phyloP scores from a whole-genome alignment of 2,888 invertebrate species.

The Neuroscelio doddi region DNA sequence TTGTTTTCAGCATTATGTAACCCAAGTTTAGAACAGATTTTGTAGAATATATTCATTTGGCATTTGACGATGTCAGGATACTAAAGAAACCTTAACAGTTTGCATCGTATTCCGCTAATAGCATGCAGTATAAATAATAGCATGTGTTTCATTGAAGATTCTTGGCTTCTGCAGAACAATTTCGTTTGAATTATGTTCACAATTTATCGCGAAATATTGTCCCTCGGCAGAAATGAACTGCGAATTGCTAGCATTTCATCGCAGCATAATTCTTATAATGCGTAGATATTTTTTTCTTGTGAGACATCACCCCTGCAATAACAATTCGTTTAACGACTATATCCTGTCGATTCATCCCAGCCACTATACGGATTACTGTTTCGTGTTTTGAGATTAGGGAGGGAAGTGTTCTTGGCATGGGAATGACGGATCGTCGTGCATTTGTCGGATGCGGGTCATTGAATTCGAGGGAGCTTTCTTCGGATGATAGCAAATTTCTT shows the following conservation, averaged over 20 bases:
- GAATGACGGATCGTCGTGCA: conserved; percentile 46
- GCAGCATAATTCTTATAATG: conserved; percentile 8
- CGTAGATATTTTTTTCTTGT: conserved; percentile 1
- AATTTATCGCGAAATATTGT: conserved; percentile 6
- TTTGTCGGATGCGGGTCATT: conserved; percentile 36
- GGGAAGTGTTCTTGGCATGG: conserved; percentile 50
- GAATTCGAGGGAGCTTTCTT: conserved; percentile 15
- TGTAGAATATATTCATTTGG: background rate
- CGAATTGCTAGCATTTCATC: conserved; percentile 12
- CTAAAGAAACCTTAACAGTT: background rate
- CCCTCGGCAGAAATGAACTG: conserved; percentile 2
- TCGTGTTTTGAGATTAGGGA: conserved; percentile 53
- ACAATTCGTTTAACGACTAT: conserved; percentile 43
- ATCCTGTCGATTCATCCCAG: conserved; percentile 44
- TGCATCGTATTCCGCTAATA: background rate
- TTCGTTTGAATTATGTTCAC: conserved; percentile 8
- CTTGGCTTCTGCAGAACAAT: conserved; percentile 6
- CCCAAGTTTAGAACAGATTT: too few relatives aligned
- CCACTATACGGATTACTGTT: conserved; percentile 50
- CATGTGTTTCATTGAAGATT: background rate
- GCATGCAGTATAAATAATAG: background rate
- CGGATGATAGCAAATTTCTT: background rate
- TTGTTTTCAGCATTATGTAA: too few relatives aligned
- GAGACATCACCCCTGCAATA: conserved; percentile 29
- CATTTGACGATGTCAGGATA: background rate